Evolutionary conservation across 2,888 invertebrate species (phyloP).

Genomic region (Dasysyrphus albostriatus): DNA sequence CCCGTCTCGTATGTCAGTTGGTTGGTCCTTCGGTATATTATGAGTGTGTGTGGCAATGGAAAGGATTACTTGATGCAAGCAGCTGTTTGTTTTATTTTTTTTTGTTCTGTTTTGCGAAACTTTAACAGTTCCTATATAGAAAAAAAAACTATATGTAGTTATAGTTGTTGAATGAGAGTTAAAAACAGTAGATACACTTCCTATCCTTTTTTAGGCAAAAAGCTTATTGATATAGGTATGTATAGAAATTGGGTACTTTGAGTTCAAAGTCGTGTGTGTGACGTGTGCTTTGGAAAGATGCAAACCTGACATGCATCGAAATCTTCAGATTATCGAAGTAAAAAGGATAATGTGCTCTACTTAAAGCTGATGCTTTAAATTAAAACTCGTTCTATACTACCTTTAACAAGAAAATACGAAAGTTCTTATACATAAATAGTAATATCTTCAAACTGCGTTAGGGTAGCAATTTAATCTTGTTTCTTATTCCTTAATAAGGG

Average conservation of each 20-base stretch:
- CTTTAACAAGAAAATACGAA: no score
- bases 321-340: slow-evolving; percentile 7
- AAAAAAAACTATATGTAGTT: background rate
- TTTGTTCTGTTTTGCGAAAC: background rate
- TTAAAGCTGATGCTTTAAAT: background rate
- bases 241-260: background rate
- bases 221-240: background rate
- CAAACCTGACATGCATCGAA: slow-evolving; percentile 12
- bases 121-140: no score
- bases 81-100: slow-evolving; percentile 14
- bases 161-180: background rate
- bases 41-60: background rate
- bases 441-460: no score
- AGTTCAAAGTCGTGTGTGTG: background rate
- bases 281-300: slow-evolving; percentile 1
- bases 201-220: background rate
- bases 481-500: background rate
- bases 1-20: background rate
- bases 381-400: background rate
- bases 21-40: background rate
- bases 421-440: no score
- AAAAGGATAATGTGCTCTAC: background rate
- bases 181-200: background rate
- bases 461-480: background rate
- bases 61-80: slow-evolving; percentile 19